Base-by-base conservation (phyloP, 2,888 invertebrate genomes). In the Caradrina clavipalpis region DNA sequence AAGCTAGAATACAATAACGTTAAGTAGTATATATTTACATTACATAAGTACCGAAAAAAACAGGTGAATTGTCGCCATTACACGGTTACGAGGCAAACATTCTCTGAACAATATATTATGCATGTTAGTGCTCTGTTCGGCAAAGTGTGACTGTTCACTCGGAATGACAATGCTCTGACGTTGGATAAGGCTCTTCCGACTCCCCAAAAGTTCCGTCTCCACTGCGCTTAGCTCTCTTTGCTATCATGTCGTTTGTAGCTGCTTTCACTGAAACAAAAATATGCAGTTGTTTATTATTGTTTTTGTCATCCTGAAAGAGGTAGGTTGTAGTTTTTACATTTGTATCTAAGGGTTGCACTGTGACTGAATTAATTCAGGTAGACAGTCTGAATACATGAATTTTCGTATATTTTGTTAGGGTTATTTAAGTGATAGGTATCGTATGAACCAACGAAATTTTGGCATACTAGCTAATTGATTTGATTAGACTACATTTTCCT, bases 231-330 rank as follows among this genome's bases (percentile, higher is more conserved):
- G 92, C 92, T 80, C 93, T 87, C 58, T 89, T 93, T 15, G 78
- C 66, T 50, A 96, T 91, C 94, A 95, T 93, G 0, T 88, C 75
- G 2, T 88, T 63, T 2, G 94, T 91, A 0, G 94, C 95, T 1
- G 92, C 90, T 91, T 96, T 96, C 62, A 96, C 95, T 96, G 91
- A 73, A 93, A 93, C 26, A 79, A 78, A 66, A 66, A 19, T 11
- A 26, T 35, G 35, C 17, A 39, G 1, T 22, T 13, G 22, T 17
- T 42, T 42, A 35, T 53, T 49, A 47, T 39, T 54, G 21, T 6
- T 5, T 22, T 61, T 55, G n/a, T 56, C 8, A 31, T 49, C 0
- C 13, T 54, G 15, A 1, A 13, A 13, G 21, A 15, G 15, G 1
- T 2, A 31, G 13, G 17, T 21, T 39, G 22, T 60, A 26, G 19